Evolutionary conservation across 2,888 invertebrate genomes (phyloP).

Genomic region (Pammene fasciana): DNA sequence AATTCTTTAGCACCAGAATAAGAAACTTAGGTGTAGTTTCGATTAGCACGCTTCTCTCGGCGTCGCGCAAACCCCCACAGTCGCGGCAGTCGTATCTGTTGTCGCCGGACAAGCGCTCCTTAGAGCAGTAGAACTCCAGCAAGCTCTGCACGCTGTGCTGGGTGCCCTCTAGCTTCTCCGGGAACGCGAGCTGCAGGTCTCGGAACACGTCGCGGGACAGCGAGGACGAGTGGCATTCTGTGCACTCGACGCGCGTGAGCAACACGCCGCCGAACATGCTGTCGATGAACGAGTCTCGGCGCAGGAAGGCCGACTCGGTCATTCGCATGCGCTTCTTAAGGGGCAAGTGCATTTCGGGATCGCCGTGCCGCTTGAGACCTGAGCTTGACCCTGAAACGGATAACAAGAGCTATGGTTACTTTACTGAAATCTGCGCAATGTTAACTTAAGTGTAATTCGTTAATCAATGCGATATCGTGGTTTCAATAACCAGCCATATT

Average conservation of each 20-base stretch:
- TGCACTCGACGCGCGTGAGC: conserved; percentile 89
- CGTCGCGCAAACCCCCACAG: conserved; percentile 89
- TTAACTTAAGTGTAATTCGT: not conserved
- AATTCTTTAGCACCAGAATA: conserved; percentile 91
- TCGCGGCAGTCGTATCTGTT: conserved; percentile 91
- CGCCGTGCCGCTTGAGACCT: conserved; percentile 54
- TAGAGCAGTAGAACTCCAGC: conserved; percentile 89
- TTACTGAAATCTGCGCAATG: not conserved
- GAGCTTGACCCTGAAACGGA: conserved; percentile 57
- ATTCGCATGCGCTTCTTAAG: conserved; percentile 61
- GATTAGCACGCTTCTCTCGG: conserved; percentile 84
- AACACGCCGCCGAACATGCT: conserved; percentile 90
- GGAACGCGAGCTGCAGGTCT: conserved; percentile 91
- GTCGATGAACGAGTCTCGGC: conserved; percentile 80
- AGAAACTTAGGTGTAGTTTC: conserved; percentile 90
- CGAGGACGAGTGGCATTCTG: conserved; percentile 88
- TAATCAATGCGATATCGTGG: not conserved
- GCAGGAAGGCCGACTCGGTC: conserved; percentile 54
- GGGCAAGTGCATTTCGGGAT: conserved; percentile 47
- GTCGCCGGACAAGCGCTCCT: conserved; percentile 90
- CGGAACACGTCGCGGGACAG: conserved; percentile 90
- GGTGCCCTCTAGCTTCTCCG: conserved; percentile 76
- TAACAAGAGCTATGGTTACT: not conserved
- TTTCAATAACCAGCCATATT: too few species aligned
- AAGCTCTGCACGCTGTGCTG: conserved; percentile 89